Percentiles rank a stretch among this genome's conserved stretches.
phyloP scores from a whole-genome alignment of 92 coral and sea anemone genomes.

The Actinernus sp. region DNA sequence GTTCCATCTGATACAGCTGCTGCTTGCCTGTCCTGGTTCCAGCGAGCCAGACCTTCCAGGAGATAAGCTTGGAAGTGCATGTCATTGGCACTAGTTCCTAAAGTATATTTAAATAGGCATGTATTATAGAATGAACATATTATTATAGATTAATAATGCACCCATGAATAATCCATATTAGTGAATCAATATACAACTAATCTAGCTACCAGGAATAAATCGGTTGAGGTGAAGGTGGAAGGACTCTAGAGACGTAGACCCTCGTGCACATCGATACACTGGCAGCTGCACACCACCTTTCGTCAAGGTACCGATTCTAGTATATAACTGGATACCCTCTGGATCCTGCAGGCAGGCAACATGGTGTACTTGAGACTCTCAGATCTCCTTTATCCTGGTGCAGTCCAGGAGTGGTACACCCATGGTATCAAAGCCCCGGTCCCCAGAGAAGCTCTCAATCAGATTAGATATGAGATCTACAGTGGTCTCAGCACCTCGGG shows the following conservation, averaged over 20 bases:
- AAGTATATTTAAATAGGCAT: neutral
- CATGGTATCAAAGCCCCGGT: conserved; percentile 42
- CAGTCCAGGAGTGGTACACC: conserved; percentile 67
- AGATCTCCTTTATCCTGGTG: conserved; percentile 42
- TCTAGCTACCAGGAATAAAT: conserved; percentile 37
- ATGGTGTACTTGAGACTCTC: conserved; percentile 53
- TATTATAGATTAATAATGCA: too few species aligned
- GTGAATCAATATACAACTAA: neutral
- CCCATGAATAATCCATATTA: neutral
- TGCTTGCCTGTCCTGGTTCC: conserved; percentile 39
- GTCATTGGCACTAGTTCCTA: conserved; percentile 65
- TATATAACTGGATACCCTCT: conserved; percentile 60
- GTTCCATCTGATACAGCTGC: conserved; percentile 9
- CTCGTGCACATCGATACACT: conserved; percentile 58
- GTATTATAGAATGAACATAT: too few species aligned
- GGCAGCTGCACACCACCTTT: conserved; percentile 37
- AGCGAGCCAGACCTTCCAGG: conserved; percentile 50
- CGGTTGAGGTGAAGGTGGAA: conserved; percentile 54
- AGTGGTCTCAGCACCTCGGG: conserved; percentile 29
- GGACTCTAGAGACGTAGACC: conserved; percentile 69
- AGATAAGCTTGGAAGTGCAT: conserved; percentile 80
- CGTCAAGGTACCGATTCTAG: conserved; percentile 15
- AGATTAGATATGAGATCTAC: conserved; percentile 21
- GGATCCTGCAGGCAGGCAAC: conserved; percentile 72
- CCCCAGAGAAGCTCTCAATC: conserved; percentile 35